A percentile compares a stretch with the other conserved stretches of the same genome.
phyloP scores from a whole-genome alignment of 2,888 invertebrate genomes.

The Suillia variegata region DNA sequence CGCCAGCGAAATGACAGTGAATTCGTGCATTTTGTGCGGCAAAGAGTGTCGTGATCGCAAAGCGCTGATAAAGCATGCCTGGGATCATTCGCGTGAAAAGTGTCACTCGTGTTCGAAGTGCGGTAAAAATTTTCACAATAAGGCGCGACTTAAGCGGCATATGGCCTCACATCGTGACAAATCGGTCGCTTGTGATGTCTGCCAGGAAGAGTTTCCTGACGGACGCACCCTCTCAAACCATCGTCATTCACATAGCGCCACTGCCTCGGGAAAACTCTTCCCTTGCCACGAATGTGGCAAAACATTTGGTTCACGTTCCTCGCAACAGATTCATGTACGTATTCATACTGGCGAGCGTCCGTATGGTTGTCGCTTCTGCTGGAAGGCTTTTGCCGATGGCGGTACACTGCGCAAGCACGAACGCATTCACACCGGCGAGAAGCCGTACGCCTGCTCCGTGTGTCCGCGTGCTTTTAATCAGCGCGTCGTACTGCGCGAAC shows the following conservation, averaged over 20 bases:
- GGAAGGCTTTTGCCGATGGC: conserved; percentile 89
- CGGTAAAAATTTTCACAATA: conserved; percentile 74
- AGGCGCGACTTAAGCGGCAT: conserved; percentile 69
- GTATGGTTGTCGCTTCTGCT: conserved; percentile 83
- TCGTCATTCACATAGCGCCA: conserved; percentile 67
- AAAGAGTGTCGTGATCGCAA: conserved; percentile 72
- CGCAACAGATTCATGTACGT: conserved; percentile 84
- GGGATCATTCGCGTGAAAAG: conserved; percentile 72
- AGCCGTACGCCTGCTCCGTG: conserved; percentile 85
- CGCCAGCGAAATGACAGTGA: conserved; percentile 67
- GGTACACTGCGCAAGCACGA: conserved; percentile 85
- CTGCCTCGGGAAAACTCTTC: conserved; percentile 69
- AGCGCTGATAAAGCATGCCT: conserved; percentile 71
- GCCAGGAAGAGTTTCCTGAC: conserved; percentile 74
- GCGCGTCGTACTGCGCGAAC: conserved; percentile 81
- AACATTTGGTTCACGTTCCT: conserved; percentile 83
- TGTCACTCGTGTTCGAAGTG: conserved; percentile 71
- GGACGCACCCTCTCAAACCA: conserved; percentile 73
- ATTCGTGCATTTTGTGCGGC: conserved; percentile 71
- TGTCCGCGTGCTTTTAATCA: conserved; percentile 88
- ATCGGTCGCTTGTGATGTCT: conserved; percentile 72
- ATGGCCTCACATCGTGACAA: conserved; percentile 76
- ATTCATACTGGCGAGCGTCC: conserved; percentile 85
- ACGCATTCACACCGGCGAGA: conserved; percentile 83
- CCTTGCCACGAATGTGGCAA: conserved; percentile 85